Conservation (phyloP, 2,113 vertebrate genomes). For the Syrmaticus mikado region DNA sequence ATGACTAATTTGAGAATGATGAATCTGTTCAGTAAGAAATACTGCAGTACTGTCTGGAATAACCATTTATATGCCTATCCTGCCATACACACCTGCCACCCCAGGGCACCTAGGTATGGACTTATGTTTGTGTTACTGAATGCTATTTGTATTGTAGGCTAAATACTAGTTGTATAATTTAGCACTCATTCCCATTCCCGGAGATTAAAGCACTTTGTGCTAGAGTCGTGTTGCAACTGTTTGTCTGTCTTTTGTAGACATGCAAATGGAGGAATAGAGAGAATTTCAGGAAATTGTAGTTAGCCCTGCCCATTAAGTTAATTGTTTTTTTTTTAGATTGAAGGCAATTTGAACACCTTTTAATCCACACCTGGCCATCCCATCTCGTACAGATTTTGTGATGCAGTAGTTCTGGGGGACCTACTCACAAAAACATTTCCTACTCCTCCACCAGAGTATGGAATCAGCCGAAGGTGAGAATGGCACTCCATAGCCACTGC, state of each 20-base stretch:
- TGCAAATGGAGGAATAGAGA: background rate
- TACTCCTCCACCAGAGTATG: background rate
- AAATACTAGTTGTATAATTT: background rate
- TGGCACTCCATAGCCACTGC: background rate
- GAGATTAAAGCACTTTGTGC: background rate
- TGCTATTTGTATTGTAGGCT: background rate
- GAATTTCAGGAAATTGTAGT: background rate
- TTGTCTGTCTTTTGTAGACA: background rate
- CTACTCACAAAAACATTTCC: background rate
- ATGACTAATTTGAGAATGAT: background rate
- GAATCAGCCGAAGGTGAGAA: background rate
- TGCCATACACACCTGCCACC: background rate
- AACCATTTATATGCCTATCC: background rate
- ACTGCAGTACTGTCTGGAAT: background rate
- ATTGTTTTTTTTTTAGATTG: background rate
- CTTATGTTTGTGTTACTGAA: background rate
- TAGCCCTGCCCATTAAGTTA: background rate
- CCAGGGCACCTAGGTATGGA: background rate
- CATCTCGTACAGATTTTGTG: background rate
- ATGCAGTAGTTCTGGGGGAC: accelerated
- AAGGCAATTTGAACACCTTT: background rate
- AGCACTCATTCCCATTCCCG: background rate
- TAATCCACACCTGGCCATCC: background rate
- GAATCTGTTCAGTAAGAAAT: background rate
- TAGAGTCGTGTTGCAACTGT: background rate